A percentile compares a stretch with the other conserved stretches of the same genome.
These are phyloP conservation scores for Gastracanthus pulcherrimus DNA, from an alignment of 2,888 invertebrate genomes.

Conservation along the genomic window DNA sequence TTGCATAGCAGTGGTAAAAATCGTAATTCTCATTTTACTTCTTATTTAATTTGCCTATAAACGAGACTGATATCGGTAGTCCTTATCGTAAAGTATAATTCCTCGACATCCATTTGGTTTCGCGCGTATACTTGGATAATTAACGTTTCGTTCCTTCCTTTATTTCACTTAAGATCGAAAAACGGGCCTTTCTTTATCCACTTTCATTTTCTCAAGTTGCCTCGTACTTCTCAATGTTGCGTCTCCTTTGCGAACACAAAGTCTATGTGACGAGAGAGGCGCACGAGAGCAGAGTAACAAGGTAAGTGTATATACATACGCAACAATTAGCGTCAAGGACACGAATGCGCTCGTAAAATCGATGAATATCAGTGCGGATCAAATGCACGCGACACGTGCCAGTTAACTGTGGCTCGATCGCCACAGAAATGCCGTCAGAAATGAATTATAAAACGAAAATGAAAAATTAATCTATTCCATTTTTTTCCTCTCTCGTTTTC, in stretches of 20 bases:
- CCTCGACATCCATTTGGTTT: background rate
- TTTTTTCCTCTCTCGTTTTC: no score
- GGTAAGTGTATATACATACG: conserved; percentile 19
- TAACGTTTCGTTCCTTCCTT: background rate
- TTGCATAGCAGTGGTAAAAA: conserved; percentile 68
- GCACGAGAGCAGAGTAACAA: conserved; percentile 29
- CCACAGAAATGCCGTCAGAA: background rate
- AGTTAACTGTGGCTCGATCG: background rate
- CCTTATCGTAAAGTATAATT: conserved; percentile 11
- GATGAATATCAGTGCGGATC: conserved; percentile 43
- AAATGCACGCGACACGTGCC: conserved; percentile 41
- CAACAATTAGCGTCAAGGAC: conserved; percentile 50
- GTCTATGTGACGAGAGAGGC: background rate
- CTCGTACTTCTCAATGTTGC: background rate
- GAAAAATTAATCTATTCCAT: conserved; percentile 20
- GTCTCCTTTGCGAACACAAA: background rate
- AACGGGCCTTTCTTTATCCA: background rate
- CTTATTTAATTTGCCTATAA: conserved; percentile 37
- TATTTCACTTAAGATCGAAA: background rate
- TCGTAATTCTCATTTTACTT: conserved; percentile 48
- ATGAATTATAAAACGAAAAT: conserved; percentile 4
- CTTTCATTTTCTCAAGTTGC: background rate
- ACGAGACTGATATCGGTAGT: conserved; percentile 23
- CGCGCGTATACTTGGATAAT: conserved; percentile 11
- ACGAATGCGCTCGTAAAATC: conserved; percentile 42